Percentiles rank a stretch among this genome's conserved stretches.
Conservation (phyloP, 2,113 vertebrate genomes). For the Phyllopteryx taeniolatus region DNA sequence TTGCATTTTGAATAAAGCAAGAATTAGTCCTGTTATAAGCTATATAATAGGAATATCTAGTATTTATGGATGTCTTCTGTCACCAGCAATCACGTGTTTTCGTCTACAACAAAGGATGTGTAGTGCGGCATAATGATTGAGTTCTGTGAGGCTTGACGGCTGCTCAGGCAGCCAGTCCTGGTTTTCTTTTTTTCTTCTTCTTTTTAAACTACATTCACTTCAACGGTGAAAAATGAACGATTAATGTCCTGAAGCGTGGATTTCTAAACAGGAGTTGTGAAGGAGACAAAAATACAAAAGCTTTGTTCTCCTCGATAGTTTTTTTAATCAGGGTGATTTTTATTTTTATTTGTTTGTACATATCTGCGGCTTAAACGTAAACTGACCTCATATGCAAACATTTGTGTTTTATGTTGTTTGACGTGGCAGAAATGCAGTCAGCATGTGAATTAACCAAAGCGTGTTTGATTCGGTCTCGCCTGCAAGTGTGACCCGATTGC, state of each 20-base stretch:
- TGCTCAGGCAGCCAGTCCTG: constrained; percentile 51
- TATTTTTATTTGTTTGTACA: constrained; percentile 8
- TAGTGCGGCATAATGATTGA: constrained; percentile 55
- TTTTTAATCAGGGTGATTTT: constrained; percentile 18
- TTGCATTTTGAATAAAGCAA: constrained; percentile 28
- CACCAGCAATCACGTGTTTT: constrained; percentile 57
- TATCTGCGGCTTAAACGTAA: constrained; percentile 24
- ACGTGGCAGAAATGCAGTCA: constrained; percentile 51
- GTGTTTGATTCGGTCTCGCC: constrained; percentile 48
- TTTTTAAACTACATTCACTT: constrained; percentile 46
- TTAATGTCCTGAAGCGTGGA: constrained; percentile 60
- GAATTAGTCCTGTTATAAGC: neutral
- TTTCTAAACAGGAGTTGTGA: constrained; percentile 47
- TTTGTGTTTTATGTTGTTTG: constrained; percentile 22
- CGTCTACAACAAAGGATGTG: constrained; percentile 67
- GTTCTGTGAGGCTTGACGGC: constrained; percentile 57
- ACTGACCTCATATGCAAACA: constrained; percentile 43
- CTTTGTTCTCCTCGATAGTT: constrained; percentile 27
- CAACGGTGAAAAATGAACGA: constrained; percentile 63
- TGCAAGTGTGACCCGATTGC: constrained; percentile 70
- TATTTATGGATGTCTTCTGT: constrained; percentile 53
- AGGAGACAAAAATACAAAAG: constrained; percentile 29
- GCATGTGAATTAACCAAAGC: constrained; percentile 59
- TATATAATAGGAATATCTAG: constrained; percentile 46
- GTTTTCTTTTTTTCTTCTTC: constrained; percentile 22